Evolutionary conservation across 2,888 invertebrate genomes (phyloP), one percentile per base, ranked within the genome.

Genomic region (Hartigia nigra): DNA sequence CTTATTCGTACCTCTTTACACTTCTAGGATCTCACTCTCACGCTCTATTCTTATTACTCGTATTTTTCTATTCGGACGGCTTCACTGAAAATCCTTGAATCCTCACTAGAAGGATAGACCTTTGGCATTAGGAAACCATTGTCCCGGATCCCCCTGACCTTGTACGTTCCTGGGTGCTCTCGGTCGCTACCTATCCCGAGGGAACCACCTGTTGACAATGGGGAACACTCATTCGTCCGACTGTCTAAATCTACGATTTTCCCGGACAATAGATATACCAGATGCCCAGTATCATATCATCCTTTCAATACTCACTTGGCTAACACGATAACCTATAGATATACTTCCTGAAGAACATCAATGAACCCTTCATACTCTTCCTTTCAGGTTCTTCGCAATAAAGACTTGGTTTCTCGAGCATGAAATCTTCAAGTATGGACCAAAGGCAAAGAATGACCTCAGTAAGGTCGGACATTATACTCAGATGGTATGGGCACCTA

Each of bases 401-500:
- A 95, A 96, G 90, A 94, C 94, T 5, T 97, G 97, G 97, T 96
- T 94, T 90, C 90, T 95, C 78, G 96, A 97, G 91, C 94, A 95
- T 87, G 92, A 94, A 84, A 94, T 95, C 85, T 97, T 96, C 88
- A 95, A 94, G 0, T 97, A 95, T 87, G 96, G 95, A 0, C 92
- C 93, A 37, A 82, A 84, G 74, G 92, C 93, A 0, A 88, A 92
- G 76, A 94, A 94, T 86, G 93, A 95, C 86, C 88, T 96, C 4
- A 92, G 93, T 81, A 93, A 93, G 23, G 93, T 96, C 34, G 96
- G 96, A 0, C 96, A 96, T 91, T 97, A 96, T 90, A 96, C 96
- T 0, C 96, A 96, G 92, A 94, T 96, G 95, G 96, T 95, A 35
- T 97, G 96, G 96, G 96, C 96, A 14, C 93, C 95, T 4, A 95